phyloP scores from a whole-genome alignment of 30 jellyfish, hydroid and myxozoan genomes.

The Chironex yamaguchii region DNA sequence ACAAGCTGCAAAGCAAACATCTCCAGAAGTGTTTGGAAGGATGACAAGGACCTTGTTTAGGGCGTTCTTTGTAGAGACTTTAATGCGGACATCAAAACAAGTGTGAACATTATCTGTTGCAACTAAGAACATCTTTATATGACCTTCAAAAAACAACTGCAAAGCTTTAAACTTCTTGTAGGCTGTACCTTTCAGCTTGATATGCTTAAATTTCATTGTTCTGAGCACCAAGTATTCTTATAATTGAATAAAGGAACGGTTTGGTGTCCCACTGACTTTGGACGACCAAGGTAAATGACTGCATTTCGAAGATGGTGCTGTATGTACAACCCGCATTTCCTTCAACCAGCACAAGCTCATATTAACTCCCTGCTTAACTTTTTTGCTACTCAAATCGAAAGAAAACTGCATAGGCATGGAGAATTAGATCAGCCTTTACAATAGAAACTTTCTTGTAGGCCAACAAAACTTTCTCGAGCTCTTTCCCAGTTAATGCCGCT shows the following conservation, averaged over 20 bases:
- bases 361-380: too few species aligned
- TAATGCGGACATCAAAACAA: background rate
- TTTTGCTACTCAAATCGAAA: too few species aligned
- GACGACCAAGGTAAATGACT: slow-evolving; percentile 28
- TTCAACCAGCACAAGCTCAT: too few species aligned
- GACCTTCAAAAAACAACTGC: background rate
- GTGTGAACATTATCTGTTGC: background rate
- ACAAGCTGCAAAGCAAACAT: slow-evolving; percentile 25
- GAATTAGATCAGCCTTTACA: too few species aligned
- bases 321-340: too few species aligned
- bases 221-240: slow-evolving; percentile 31
- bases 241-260: slow-evolving; percentile 9
- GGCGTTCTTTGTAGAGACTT: background rate
- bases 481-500: too few species aligned
- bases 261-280: slow-evolving; percentile 22
- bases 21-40: slow-evolving; percentile 7
- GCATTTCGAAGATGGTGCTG: slow-evolving; percentile 3
- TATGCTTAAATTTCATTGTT: background rate
- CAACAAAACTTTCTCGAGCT: too few species aligned
- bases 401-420: too few species aligned
- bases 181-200: slow-evolving; percentile 1
- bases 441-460: too few species aligned
- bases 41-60: background rate
- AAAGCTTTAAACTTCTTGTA: background rate
- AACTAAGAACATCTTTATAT: background rate